Evolutionary conservation across 2,113 vertebrate genomes (phyloP).

Genomic region (Struthio camelus): DNA sequence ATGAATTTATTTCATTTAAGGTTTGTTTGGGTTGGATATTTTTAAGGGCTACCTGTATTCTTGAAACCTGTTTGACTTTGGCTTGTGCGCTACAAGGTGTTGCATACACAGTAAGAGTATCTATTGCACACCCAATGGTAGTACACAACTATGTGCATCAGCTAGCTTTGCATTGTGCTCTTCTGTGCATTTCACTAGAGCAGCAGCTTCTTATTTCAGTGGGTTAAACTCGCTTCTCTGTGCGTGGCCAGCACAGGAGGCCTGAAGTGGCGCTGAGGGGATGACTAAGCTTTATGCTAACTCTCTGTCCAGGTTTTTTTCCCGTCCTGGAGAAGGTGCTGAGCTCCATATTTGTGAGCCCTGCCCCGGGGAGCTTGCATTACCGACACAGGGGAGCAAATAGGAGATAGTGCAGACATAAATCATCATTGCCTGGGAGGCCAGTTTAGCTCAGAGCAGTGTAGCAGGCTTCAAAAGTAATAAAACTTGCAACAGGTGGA

Average conservation of each 20-base stretch:
- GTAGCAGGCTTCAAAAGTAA: background rate
- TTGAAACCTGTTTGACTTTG: slow-evolving; percentile 18
- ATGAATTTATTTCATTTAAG: background rate
- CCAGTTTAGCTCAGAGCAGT: background rate
- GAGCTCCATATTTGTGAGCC: background rate
- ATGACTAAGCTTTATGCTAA: background rate
- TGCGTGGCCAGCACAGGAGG: background rate
- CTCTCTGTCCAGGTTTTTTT: background rate
- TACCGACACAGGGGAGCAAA: background rate
- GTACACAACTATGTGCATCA: background rate
- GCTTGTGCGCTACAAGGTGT: background rate
- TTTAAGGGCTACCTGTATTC: background rate
- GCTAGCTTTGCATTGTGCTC: background rate
- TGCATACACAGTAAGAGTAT: background rate
- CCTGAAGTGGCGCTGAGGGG: background rate
- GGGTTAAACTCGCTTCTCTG: background rate
- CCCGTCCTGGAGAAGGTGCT: background rate
- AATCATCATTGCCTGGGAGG: background rate
- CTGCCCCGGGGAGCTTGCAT: background rate
- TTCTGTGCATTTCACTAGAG: background rate
- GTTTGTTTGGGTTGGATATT: background rate
- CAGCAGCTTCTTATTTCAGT: background rate
- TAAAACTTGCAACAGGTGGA: background rate
- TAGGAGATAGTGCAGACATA: background rate
- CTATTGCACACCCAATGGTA: background rate